Evolutionary conservation across 2,797 vertebrate species (phyloP).

Genomic region (Arnoldichthys spilopterus): DNA sequence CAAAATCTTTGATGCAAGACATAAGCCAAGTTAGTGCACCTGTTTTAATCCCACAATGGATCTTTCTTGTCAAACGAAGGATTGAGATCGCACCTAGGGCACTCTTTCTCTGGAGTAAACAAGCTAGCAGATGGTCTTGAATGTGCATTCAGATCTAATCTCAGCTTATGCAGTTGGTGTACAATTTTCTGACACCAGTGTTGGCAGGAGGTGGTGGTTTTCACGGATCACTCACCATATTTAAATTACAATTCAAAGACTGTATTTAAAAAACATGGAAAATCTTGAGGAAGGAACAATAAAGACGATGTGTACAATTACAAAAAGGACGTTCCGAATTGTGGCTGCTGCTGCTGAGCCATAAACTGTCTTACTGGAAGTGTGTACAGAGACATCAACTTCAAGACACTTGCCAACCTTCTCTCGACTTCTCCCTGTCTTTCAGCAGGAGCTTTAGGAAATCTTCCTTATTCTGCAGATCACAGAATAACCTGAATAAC

Average conservation of each 20-base stretch:
- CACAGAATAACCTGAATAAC: no score
- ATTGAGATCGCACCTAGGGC: neutral
- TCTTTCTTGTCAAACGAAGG: neutral
- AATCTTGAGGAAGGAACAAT: neutral
- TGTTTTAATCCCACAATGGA: neutral
- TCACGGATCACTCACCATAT: neutral
- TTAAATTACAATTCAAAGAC: neutral
- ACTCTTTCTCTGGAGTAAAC: conserved; percentile 10
- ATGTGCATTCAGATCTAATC: conserved; percentile 23
- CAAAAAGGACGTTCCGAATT: no score
- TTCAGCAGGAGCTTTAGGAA: neutral
- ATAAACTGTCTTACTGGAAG: neutral
- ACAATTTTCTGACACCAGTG: neutral
- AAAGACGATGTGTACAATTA: neutral
- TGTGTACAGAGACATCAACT: neutral
- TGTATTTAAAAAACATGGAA: conserved; percentile 1
- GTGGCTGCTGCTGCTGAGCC: neutral
- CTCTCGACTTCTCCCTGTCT: neutral
- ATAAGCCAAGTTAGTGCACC: neutral
- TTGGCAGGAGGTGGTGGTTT: neutral
- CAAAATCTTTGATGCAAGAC: neutral
- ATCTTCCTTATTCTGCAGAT: neutral
- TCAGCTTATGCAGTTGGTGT: conserved; percentile 13
- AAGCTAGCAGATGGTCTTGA: conserved; percentile 20
- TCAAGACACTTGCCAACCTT: neutral